Base-by-base conservation (phyloP, 2,113 vertebrate species). In the Mesitornis unicolor region DNA sequence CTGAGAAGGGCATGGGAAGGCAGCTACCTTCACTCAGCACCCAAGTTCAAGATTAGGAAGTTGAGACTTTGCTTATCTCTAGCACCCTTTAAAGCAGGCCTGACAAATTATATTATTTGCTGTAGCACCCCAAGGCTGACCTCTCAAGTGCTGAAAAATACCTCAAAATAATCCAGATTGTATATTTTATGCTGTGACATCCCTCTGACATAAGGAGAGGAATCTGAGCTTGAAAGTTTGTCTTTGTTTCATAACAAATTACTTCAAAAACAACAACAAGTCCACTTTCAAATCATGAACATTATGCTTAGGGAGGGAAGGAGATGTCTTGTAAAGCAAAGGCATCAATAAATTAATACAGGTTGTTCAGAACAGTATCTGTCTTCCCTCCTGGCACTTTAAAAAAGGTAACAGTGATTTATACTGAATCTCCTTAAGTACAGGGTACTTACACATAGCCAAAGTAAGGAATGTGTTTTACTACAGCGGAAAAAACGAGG, bases 1-100 rank as follows among this genome's bases (percentile, higher is more conserved):
- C 26, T 31, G 7, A 83, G n/a, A n/a, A n/a, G n/a, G 9, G 8
- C 15, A 45, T 3, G 1, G 1, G 13, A 36, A 1, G 14, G 10
- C 13, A 90, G 26, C 13, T 51, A 4, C 57, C 64, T 80, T 69
- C 9, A 80, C 10, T 3, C 8, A 83, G 48, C 17, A 73, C 4
- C 7, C 6, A 59, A 50, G 7, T 22, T 3, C 21, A 26, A 31
- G 4, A 63, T 51, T 6, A 64, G 19, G 18, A 79, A 83, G 16
- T 21, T 36, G 53, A 70, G 9, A 45, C 9, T 19, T 36, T 40
- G 18, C 16, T 65, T 47, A 25, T 21, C 31, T 63, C 61, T 29
- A 75, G 17, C 29, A 70, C 2, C 5, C 10, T 54, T 38, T 26
- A 19, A 1, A 63, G 19, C 18, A 26, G 28, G 57, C 22, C 18